phyloP scores from a whole-genome alignment of 2,888 invertebrate genomes.

The Zaprionus obscuricornis region DNA sequence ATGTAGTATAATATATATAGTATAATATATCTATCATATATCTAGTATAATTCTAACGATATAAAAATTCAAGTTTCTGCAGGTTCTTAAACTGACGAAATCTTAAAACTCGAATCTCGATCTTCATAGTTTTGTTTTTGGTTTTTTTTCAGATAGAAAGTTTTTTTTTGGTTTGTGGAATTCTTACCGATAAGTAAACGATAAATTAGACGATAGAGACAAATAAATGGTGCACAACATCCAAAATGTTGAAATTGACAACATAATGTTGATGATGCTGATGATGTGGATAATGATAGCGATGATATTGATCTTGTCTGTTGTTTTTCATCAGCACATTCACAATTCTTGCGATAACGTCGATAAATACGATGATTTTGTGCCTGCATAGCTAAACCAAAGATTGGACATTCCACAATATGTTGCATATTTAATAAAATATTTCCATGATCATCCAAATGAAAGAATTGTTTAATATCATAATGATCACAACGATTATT shows the following conservation, averaged over 20 bases:
- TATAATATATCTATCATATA: too few relatives aligned
- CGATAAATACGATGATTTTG: conserved; percentile 69
- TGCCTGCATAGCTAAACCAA: conserved; percentile 62
- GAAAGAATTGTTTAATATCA: conserved; percentile 82
- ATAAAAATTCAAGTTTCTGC: too few relatives aligned
- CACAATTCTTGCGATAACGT: conserved; percentile 66
- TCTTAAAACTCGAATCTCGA: too few relatives aligned
- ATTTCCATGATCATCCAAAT: conserved; percentile 82
- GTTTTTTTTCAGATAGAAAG: too few relatives aligned
- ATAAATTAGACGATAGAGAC: conserved; percentile 65
- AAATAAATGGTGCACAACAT: conserved; percentile 64
- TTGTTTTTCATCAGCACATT: conserved; percentile 73
- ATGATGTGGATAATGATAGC: too few relatives aligned
- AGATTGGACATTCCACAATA: conserved; percentile 78
- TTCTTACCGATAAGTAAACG: conserved; percentile 77
- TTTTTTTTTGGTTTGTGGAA: too few relatives aligned
- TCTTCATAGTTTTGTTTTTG: too few relatives aligned
- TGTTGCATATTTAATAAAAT: conserved; percentile 81
- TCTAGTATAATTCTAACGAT: too few relatives aligned
- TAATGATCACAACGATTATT: conserved; percentile 79
- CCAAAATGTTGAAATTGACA: conserved; percentile 31
- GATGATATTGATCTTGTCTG: too few relatives aligned
- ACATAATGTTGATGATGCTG: too few relatives aligned
- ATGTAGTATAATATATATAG: too few relatives aligned
- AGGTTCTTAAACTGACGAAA: too few relatives aligned